These are phyloP conservation scores for Erebia epiphron DNA, from an alignment of 2,888 invertebrate genomes.

Conservation along the genomic window DNA sequence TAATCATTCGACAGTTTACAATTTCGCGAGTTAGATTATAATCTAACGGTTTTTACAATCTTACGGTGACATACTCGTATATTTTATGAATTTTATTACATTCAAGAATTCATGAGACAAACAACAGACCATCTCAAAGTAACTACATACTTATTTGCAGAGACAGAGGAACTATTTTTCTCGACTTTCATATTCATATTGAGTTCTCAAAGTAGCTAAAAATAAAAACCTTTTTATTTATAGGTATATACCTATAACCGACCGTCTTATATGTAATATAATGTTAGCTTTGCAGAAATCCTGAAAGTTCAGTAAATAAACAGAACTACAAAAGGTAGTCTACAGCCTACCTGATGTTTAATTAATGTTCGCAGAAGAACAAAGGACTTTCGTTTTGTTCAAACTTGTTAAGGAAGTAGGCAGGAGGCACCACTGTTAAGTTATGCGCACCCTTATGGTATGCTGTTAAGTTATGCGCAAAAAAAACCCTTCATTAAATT, in stretches of 20 bases:
- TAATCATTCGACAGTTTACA: too few relatives aligned
- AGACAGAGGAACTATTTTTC: background rate
- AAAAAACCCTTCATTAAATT: slow-evolving; percentile 50
- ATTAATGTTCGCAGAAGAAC: slow-evolving; percentile 24
- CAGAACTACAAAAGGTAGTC: background rate
- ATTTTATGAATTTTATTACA: too few relatives aligned
- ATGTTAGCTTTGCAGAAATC: background rate
- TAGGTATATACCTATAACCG: too few relatives aligned
- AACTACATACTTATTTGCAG: too few relatives aligned
- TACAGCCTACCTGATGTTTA: slow-evolving; percentile 2
- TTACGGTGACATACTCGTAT: too few relatives aligned
- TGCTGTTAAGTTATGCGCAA: slow-evolving; percentile 41
- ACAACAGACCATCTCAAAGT: too few relatives aligned
- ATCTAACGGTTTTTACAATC: too few relatives aligned
- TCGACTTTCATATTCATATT: background rate
- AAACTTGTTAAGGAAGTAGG: slow-evolving; percentile 19
- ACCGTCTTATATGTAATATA: background rate
- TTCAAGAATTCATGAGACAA: too few relatives aligned
- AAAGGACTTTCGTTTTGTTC: slow-evolving; percentile 29
- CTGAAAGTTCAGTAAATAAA: slow-evolving; percentile 2
- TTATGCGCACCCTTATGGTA: slow-evolving; percentile 39
- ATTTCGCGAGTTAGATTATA: too few relatives aligned
- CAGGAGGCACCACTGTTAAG: slow-evolving; percentile 23
- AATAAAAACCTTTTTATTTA: background rate
- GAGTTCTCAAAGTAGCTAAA: background rate